Evolutionary conservation across 1,140 invertebrate species (phyloP).

Genomic region (Cheumatopsyche charites): DNA sequence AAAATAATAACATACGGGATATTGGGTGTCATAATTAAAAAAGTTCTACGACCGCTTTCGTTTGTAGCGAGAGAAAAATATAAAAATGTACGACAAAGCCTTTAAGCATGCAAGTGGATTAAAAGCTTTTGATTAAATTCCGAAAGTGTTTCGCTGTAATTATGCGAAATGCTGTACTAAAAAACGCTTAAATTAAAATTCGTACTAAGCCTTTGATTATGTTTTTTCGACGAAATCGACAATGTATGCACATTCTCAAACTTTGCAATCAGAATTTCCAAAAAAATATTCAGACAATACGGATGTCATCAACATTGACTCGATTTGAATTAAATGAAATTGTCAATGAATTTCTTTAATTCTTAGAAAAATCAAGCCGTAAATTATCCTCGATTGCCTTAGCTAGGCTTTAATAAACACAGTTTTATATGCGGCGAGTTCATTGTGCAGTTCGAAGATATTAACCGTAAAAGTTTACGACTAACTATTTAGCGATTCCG

Average conservation of each 20-base stretch:
- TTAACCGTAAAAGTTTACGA: constrained; percentile 47
- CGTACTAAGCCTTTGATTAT: neutral
- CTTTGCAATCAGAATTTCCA: too few relatives aligned
- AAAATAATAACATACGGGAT: constrained; percentile 2
- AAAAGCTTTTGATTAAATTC: constrained; percentile 25
- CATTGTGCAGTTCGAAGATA: constrained; percentile 43
- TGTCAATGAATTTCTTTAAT: too few relatives aligned
- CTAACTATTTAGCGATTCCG: constrained; percentile 48
- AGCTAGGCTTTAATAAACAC: constrained; percentile 15
- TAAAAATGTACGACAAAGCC: constrained; percentile 14
- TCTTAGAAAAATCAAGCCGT: neutral
- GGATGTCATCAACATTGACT: too few relatives aligned
- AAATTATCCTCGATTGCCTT: neutral
- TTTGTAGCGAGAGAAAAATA: neutral
- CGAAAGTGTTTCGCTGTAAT: constrained; percentile 4
- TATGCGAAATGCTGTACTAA: neutral
- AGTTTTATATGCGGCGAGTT: constrained; percentile 20
- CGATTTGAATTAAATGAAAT: too few relatives aligned
- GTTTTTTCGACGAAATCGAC: too few relatives aligned
- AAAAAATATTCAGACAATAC: too few relatives aligned
- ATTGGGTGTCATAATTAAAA: constrained; percentile 22
- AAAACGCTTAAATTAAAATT: neutral
- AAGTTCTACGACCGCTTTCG: constrained; percentile 10
- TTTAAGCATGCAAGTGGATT: constrained; percentile 24
- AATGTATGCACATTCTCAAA: too few relatives aligned